phyloP scores from a whole-genome alignment of 2,113 vertebrate genomes.

The Ammospiza caudacuta region DNA sequence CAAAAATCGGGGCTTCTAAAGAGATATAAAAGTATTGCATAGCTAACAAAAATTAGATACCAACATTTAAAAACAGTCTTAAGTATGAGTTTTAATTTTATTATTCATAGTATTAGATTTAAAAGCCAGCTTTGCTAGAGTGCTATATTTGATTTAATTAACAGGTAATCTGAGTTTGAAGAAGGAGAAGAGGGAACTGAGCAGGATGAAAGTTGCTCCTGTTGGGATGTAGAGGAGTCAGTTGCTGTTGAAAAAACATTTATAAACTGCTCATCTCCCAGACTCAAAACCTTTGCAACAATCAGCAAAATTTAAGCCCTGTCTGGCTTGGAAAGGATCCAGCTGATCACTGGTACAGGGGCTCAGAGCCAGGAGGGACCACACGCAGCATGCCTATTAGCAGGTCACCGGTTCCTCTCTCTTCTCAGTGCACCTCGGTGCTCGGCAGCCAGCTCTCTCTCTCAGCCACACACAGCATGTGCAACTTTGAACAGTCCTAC shows the following conservation, averaged over 20 bases:
- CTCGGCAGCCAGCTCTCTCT: slow-evolving; percentile 33
- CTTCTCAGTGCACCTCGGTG: slow-evolving; percentile 33
- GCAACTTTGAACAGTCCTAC: slow-evolving; percentile 69
- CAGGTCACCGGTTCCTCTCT: slow-evolving; percentile 20
- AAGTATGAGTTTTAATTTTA: background rate
- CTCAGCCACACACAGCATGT: slow-evolving; percentile 69
- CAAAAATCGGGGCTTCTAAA: background rate
- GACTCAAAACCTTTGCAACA: background rate
- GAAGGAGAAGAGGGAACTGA: background rate
- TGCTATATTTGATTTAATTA: background rate
- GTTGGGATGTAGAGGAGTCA: background rate
- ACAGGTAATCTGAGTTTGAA: background rate
- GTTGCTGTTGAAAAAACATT: background rate
- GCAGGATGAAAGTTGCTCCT: background rate
- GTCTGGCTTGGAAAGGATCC: background rate
- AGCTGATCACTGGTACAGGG: background rate
- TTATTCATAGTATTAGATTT: background rate
- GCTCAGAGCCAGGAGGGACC: background rate
- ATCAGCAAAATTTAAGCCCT: background rate
- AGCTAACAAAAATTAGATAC: background rate
- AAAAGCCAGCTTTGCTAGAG: background rate
- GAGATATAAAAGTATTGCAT: background rate
- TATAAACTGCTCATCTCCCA: background rate
- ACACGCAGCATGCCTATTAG: background rate
- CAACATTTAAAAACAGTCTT: background rate